Evolutionary conservation across 2,113 vertebrate genomes (phyloP).

Genomic region (Mola mola): DNA sequence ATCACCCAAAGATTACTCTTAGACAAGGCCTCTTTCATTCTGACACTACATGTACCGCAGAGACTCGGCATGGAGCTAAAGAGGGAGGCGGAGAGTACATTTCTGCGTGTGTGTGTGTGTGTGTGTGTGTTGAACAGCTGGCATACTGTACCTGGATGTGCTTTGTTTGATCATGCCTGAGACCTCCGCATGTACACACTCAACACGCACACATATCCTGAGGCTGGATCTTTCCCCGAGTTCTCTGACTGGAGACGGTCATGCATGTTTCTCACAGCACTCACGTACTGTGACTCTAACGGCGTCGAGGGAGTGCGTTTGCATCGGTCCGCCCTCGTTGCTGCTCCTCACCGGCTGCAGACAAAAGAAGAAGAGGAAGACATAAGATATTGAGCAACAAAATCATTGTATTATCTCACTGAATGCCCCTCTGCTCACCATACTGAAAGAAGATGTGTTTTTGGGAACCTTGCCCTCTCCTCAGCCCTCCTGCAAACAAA

Average conservation of each 20-base stretch:
- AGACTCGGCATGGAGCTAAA: conserved; percentile 26
- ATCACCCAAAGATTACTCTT: conserved; percentile 78
- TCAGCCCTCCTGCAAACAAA: conserved; percentile 22
- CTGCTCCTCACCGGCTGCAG: not conserved
- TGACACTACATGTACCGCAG: conserved; percentile 50
- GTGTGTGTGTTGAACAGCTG: conserved; percentile 48
- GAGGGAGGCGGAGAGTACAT: conserved; percentile 37
- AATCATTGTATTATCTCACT: conserved; percentile 10
- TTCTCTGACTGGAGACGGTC: conserved; percentile 46
- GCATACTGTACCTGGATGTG: conserved; percentile 73
- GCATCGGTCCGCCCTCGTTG: conserved; percentile 2
- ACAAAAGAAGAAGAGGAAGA: not conserved
- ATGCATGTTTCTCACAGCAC: conserved; percentile 72
- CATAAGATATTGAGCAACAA: conserved; percentile 22
- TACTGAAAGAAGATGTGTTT: conserved; percentile 36
- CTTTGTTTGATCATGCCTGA: conserved; percentile 79
- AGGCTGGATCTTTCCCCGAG: conserved; percentile 63
- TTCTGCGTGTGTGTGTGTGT: conserved; percentile 22
- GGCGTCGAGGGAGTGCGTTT: conserved; percentile 10
- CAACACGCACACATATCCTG: conserved; percentile 40
- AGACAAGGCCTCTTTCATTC: conserved; percentile 82
- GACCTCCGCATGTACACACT: conserved; percentile 32
- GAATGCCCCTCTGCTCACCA: not conserved
- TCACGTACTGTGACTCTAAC: conserved; percentile 40
- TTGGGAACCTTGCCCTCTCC: conserved; percentile 19